Evolutionary conservation across 2,113 vertebrate species (phyloP), one percentile per base, ranked within the genome.

Genomic region (Perccottus glenii): DNA sequence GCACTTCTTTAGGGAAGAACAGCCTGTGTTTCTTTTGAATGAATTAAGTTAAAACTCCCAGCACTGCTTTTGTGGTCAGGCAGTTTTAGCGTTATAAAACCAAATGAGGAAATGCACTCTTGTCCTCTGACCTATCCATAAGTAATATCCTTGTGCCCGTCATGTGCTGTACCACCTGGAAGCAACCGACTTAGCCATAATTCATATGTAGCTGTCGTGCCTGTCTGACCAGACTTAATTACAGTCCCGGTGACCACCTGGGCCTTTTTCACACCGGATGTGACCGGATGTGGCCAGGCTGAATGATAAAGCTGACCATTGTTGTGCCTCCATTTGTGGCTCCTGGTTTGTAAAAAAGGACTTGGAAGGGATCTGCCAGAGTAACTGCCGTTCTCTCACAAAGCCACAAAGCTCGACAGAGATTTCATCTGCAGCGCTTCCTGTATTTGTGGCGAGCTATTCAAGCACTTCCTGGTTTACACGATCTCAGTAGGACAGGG

Each of bases 401-500:
- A 85, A 89, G 75, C 67, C 47, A 83, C 77, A 86, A 85, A 89
- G 75, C 67, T n/a, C 2, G 0, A 57, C 46, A 52, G 57, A 71
- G 86, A 89, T 85, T 81, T 36, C 69, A 82, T 82, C 82, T 84
- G 44, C 82, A 83, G 82, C 81, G 62, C 80, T 90, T 88, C 85
- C 86, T 73, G 77, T 71, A 70, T 87, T 87, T 88, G 86, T 88
- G 69, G 59, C 47, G 67, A 59, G 73, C 78, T 68, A 86, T 89
- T 85, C 71, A 86, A 77, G 38, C 75, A 85, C 82, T 87, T 87
- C 86, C 87, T 83, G 76, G 71, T 88, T 84, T 71, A 77, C 67
- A 70, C 69, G 81, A 86, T 67, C 53, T 33, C 77, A 75, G 73
- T 67, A 72, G 32, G 78, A 67, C 67, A 32, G 65, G 67, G 72